Percentiles rank a stretch among this genome's conserved stretches.
Conservation (phyloP, 2,888 invertebrate genomes). For the Athalia circularis region DNA sequence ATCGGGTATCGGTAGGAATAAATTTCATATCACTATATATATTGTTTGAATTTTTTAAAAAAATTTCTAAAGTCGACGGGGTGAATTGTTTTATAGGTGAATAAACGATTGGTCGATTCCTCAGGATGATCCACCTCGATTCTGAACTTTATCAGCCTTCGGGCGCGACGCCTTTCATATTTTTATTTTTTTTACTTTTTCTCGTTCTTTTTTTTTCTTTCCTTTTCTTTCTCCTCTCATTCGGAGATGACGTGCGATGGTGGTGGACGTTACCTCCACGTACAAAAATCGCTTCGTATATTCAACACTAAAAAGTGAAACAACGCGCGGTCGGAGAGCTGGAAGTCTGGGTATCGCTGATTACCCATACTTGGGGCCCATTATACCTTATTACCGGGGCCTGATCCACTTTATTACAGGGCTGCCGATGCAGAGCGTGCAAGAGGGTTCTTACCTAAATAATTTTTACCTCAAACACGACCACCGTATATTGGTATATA, state of each 20-base stretch:
- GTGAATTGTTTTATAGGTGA: too few species aligned
- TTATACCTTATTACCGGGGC: slow-evolving; percentile 72
- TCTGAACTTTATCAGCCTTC: background rate
- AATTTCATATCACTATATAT: too few species aligned
- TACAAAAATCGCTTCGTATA: too few species aligned
- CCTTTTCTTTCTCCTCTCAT: slow-evolving; percentile 8
- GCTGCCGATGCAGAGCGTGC: slow-evolving; percentile 47
- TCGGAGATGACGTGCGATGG: slow-evolving; percentile 48
- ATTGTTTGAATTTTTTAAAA: too few species aligned
- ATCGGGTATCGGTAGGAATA: too few species aligned
- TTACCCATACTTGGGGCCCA: slow-evolving; percentile 72
- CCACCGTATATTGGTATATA: background rate
- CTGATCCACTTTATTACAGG: slow-evolving; percentile 70
- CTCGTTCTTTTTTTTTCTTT: slow-evolving; percentile 39
- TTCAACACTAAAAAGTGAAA: too few species aligned
- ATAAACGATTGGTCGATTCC: background rate
- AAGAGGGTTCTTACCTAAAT: slow-evolving; percentile 33
- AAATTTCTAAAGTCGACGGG: too few species aligned
- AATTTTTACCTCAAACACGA: slow-evolving; percentile 11
- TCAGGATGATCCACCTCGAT: background rate
- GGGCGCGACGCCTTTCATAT: background rate
- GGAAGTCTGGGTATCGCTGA: slow-evolving; percentile 61
- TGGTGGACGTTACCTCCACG: background rate
- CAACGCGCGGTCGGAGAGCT: slow-evolving; percentile 33
- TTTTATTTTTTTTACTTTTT: background rate